Conservation (phyloP, 2,888 invertebrate species). For the Lamellibrachia satsuma region DNA sequence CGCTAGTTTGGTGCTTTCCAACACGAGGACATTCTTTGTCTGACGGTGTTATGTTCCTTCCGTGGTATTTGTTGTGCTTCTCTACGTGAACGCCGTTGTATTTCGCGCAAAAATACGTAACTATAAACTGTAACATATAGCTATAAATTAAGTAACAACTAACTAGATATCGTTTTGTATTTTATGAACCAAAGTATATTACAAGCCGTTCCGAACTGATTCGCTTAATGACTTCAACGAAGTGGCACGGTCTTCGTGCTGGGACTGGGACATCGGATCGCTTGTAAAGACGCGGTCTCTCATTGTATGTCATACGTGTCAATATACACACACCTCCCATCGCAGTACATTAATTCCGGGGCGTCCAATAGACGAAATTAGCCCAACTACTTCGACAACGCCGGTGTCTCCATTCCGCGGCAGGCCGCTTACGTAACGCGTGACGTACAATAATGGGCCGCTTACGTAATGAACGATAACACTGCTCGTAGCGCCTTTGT, state of each 20-base stretch:
- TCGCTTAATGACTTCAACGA: neutral
- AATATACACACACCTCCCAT: neutral
- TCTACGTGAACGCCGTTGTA: neutral
- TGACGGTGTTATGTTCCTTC: neutral
- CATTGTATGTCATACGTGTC: neutral
- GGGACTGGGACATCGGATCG: neutral
- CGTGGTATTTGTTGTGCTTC: neutral
- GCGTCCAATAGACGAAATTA: neutral
- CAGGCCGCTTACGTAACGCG: neutral
- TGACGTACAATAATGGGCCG: constrained; percentile 13
- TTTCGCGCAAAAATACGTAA: neutral
- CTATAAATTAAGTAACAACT: neutral
- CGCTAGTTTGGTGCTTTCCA: no score
- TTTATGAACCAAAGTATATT: neutral
- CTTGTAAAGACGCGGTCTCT: neutral
- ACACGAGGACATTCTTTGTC: neutral
- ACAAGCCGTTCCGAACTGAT: neutral
- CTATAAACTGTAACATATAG: neutral
- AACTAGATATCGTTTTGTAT: neutral
- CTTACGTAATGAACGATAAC: neutral
- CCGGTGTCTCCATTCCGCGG: neutral
- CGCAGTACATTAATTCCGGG: neutral
- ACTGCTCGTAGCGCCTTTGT: neutral
- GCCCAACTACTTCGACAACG: neutral
- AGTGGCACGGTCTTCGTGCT: neutral